These are phyloP conservation scores for Hartigia nigra DNA, from an alignment of 2,888 invertebrate genomes.

Conservation along the genomic window DNA sequence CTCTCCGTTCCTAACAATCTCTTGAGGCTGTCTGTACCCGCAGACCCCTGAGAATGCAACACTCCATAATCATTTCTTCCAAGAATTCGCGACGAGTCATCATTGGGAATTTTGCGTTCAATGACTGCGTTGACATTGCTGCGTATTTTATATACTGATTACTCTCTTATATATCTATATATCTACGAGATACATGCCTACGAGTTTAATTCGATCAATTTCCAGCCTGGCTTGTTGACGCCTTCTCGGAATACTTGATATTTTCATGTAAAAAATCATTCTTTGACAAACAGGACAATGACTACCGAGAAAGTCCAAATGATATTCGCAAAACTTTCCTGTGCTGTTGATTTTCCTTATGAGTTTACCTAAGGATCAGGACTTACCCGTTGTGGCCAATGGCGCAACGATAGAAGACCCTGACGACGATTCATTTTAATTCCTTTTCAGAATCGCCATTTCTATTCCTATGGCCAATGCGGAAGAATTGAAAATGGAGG, in stretches of 20 bases:
- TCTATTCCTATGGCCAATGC: conserved; percentile 73
- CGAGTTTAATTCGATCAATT: neutral
- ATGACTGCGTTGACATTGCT: neutral
- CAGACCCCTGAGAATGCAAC: neutral
- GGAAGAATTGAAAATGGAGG: conserved; percentile 56
- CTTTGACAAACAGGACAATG: neutral
- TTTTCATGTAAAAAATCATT: neutral
- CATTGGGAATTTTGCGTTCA: neutral
- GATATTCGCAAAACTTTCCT: neutral
- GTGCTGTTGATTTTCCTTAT: neutral
- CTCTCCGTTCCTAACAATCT: neutral
- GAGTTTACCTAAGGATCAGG: too few species aligned
- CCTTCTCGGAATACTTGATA: neutral
- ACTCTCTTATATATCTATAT: neutral
- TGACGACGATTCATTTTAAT: neutral
- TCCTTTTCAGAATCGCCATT: conserved; percentile 72
- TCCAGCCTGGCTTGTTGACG: neutral
- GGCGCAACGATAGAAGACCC: neutral
- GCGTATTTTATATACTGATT: neutral
- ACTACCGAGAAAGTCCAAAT: neutral
- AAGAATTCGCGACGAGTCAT: neutral
- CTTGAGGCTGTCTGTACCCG: neutral
- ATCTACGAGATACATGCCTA: neutral
- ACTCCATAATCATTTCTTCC: neutral
- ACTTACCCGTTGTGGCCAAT: neutral